Conservation (phyloP, 2,113 vertebrate species). For the Notechis scutatus region DNA sequence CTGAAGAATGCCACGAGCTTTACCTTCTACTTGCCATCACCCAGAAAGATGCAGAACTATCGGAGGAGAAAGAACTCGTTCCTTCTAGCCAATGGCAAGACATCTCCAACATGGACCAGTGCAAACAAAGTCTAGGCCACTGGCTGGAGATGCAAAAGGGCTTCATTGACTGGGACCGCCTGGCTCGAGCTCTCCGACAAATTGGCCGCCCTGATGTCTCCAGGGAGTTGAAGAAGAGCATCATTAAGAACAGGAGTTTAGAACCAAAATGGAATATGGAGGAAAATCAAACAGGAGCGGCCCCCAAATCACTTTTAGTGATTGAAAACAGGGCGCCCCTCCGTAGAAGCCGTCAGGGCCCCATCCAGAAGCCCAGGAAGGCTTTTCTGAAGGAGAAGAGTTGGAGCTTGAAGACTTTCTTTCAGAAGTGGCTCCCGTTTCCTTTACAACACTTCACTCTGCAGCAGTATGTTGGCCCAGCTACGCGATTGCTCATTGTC, state of each 20-base stretch:
- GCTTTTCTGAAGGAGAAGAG: not conserved
- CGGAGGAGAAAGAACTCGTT: not conserved
- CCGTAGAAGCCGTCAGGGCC: not conserved
- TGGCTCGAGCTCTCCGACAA: conserved; percentile 17
- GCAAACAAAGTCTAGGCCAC: not conserved
- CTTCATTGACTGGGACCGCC: not conserved
- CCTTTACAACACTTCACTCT: not conserved
- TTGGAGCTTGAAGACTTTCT: not conserved
- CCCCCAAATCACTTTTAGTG: not conserved
- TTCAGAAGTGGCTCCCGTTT: not conserved
- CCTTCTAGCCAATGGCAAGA: not conserved
- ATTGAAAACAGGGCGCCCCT: not conserved
- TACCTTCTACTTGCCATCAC: not conserved
- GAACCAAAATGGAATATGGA: conserved; percentile 8
- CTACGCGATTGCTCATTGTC: not conserved
- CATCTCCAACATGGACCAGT: conserved; percentile 8
- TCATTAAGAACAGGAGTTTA: conserved; percentile 15
- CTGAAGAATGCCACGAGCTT: conserved; percentile 13
- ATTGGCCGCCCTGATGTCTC: conserved; percentile 22
- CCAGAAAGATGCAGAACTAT: not conserved
- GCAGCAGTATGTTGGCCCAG: not conserved
- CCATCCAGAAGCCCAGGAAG: not conserved
- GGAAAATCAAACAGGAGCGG: not conserved
- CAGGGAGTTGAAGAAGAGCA: conserved; percentile 17
- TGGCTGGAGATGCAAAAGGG: conserved; percentile 3